Evolutionary conservation across 2,888 invertebrate species (phyloP).

Genomic region (Bellardia pandia): DNA sequence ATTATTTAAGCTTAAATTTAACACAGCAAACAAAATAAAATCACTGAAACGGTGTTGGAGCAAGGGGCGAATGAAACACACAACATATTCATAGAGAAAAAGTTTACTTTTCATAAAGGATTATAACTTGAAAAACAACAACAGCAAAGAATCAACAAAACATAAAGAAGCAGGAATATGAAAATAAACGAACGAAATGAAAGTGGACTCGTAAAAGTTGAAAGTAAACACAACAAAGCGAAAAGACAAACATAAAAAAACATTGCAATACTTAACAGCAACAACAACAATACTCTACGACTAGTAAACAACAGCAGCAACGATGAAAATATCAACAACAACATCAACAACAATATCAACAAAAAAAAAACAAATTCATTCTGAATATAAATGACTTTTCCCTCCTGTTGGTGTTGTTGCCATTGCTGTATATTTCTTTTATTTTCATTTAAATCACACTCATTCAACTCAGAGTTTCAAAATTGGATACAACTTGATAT

Average conservation of each 20-base stretch:
- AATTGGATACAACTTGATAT: background rate
- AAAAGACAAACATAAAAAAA: conserved; percentile 66
- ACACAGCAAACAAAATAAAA: background rate
- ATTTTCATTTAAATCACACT: conserved; percentile 25
- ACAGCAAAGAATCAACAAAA: conserved; percentile 9
- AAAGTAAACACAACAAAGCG: conserved; percentile 70
- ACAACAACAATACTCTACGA: background rate
- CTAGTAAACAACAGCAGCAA: conserved; percentile 22
- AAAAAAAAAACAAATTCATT: conserved; percentile 46
- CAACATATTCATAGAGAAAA: conserved; percentile 7
- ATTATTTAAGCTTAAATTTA: conserved; percentile 44
- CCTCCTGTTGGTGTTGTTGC: conserved; percentile 15
- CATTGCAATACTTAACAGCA: conserved; percentile 37
- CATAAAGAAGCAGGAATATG: conserved; percentile 15
- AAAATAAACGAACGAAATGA: conserved; percentile 60
- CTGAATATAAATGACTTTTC: conserved; percentile 68
- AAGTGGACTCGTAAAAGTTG: conserved; percentile 71
- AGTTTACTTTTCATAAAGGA: conserved; percentile 29
- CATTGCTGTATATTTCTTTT: conserved; percentile 17
- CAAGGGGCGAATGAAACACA: background rate
- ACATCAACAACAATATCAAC: conserved; percentile 29
- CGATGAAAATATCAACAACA: conserved; percentile 42
- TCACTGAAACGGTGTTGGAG: background rate
- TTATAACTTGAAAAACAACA: conserved; percentile 29
- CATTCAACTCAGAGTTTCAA: background rate